Percentiles rank a stretch among this genome's conserved stretches.
These are phyloP conservation scores for Enteromius paludinosus DNA, from an alignment of 2,797 vertebrate species.

Conservation along the genomic window DNA sequence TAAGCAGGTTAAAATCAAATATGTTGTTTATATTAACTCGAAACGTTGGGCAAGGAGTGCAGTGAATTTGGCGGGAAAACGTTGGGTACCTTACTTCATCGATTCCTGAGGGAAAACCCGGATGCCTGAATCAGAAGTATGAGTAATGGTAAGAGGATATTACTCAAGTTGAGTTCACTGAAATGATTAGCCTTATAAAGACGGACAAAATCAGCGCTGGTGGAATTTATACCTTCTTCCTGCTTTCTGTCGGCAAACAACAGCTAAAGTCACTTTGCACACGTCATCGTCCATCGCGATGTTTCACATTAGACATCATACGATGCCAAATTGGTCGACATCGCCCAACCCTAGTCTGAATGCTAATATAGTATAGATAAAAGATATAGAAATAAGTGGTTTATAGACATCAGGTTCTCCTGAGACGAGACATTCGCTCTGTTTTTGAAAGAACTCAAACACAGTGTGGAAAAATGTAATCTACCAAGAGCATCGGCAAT, in stretches of 20 bases:
- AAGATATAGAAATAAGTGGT: neutral
- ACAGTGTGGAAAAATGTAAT: neutral
- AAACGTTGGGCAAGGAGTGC: neutral
- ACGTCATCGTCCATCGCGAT: too few relatives aligned
- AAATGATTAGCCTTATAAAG: neutral
- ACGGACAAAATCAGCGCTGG: neutral
- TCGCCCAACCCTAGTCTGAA: neutral
- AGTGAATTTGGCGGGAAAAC: neutral
- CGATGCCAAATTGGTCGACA: too few relatives aligned
- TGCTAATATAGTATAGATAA: neutral
- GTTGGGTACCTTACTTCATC: neutral
- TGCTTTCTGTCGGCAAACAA: slow-evolving; percentile 15
- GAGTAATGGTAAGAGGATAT: slow-evolving; percentile 4
- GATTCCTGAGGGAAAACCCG: neutral
- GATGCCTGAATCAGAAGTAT: slow-evolving; percentile 10
- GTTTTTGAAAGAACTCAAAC: neutral
- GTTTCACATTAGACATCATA: too few relatives aligned
- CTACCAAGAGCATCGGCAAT: neutral
- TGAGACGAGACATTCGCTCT: neutral
- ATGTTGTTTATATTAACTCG: slow-evolving; percentile 7
- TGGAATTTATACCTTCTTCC: slow-evolving; percentile 1
- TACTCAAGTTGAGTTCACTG: slow-evolving; percentile 22
- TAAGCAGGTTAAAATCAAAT: neutral
- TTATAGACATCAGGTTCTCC: neutral
- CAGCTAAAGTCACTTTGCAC: slow-evolving; percentile 14